These are phyloP conservation scores for Octonoba sinensis DNA, from an alignment of 2,888 invertebrate species.

Conservation along the genomic window DNA sequence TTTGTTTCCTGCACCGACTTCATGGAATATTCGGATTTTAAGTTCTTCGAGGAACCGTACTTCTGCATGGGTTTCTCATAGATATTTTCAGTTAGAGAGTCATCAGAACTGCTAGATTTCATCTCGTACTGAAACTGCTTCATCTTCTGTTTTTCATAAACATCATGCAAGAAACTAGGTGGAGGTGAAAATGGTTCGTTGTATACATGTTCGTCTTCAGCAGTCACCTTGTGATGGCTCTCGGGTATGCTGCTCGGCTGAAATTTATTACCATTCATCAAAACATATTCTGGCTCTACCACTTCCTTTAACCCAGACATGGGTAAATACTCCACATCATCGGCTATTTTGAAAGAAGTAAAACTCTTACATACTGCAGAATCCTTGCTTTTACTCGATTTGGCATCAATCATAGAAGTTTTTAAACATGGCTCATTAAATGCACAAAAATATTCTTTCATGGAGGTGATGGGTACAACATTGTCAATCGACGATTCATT, in stretches of 20 bases:
- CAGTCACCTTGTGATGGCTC: constrained; percentile 8
- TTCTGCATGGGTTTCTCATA: constrained; percentile 59
- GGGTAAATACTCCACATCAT: constrained; percentile 61
- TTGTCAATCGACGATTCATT: background rate
- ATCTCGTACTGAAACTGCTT: constrained; percentile 37
- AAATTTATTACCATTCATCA: constrained; percentile 53
- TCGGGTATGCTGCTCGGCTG: background rate
- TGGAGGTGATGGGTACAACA: background rate
- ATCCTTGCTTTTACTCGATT: background rate
- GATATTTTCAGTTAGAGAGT: constrained; percentile 57
- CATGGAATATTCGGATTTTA: constrained; percentile 20
- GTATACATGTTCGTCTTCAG: constrained; percentile 60
- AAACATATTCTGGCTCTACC: constrained; percentile 62
- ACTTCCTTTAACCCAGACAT: constrained; percentile 43
- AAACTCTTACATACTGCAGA: background rate
- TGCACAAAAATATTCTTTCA: constrained; percentile 31
- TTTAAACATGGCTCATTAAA: constrained; percentile 9
- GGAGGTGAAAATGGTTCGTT: constrained; percentile 64
- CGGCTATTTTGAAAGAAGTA: constrained; percentile 4
- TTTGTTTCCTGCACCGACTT: constrained; percentile 44
- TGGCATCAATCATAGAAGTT: too few species aligned
- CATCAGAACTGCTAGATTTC: constrained; percentile 53
- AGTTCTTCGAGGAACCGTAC: constrained; percentile 18
- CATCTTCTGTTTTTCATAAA: constrained; percentile 58
- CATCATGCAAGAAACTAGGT: constrained; percentile 60